These are phyloP conservation scores for Blastomussa wellsi DNA, from an alignment of 92 coral and sea anemone genomes.

Conservation along the genomic window DNA sequence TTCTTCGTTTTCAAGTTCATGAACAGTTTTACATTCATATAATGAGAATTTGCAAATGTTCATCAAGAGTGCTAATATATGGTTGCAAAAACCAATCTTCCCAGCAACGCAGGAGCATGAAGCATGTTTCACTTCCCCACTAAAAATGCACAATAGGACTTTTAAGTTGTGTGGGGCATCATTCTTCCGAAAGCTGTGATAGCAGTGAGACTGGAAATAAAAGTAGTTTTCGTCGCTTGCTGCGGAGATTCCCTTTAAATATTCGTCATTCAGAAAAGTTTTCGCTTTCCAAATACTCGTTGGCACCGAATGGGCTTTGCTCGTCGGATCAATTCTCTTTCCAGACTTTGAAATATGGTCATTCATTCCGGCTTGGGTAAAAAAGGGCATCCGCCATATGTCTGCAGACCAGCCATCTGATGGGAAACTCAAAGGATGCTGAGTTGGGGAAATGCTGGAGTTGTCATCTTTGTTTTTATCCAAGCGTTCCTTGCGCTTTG, in stretches of 20 bases:
- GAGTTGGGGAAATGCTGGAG: slow-evolving; percentile 5
- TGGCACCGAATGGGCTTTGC: slow-evolving; percentile 13
- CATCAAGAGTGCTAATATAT: slow-evolving; percentile 43
- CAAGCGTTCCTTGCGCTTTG: slow-evolving; percentile 44
- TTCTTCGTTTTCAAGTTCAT: slow-evolving; percentile 7
- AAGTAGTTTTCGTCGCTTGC: slow-evolving; percentile 41
- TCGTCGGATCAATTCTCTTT: slow-evolving; percentile 31
- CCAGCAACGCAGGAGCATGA: slow-evolving; percentile 64
- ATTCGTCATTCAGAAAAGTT: slow-evolving; percentile 48
- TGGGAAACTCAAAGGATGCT: slow-evolving; percentile 23
- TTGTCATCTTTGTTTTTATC: slow-evolving; percentile 8
- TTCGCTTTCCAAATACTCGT: slow-evolving; percentile 42
- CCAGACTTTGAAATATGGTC: slow-evolving; percentile 49
- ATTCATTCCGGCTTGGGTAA: slow-evolving; percentile 47
- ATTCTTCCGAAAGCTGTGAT: slow-evolving; percentile 39
- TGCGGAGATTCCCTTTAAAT: slow-evolving; percentile 43
- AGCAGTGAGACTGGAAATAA: slow-evolving; percentile 24
- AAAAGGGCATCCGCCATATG: slow-evolving; percentile 51
- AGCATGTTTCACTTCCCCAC: slow-evolving; percentile 41
- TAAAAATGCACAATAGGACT: slow-evolving; percentile 45
- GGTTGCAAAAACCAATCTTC: slow-evolving; percentile 46
- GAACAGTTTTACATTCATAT: slow-evolving; percentile 1
- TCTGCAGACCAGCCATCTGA: slow-evolving; percentile 51
- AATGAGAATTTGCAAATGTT: too few species aligned
- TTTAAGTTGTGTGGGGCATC: slow-evolving; percentile 54